Conservation (phyloP, 2,888 invertebrate species). For the Unio pictorum region DNA sequence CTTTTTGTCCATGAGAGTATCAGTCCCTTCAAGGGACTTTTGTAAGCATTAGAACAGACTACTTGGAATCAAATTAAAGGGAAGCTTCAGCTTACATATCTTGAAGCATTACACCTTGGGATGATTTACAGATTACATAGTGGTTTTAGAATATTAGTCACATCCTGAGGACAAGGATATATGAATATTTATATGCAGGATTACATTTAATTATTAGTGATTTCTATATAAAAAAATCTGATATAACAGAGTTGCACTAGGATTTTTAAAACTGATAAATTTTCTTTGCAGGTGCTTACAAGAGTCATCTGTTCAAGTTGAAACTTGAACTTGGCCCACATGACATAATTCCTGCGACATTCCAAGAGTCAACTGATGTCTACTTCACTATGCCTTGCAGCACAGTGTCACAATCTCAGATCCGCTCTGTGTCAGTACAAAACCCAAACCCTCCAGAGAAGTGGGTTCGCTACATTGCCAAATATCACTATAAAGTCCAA, state of each 20-base stretch:
- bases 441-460: conserved; percentile 91
- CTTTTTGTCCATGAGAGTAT: too few relatives aligned
- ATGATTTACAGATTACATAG: too few relatives aligned
- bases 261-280: not conserved
- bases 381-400: conserved; percentile 96
- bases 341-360: conserved; percentile 95
- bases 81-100: too few relatives aligned
- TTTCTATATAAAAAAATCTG: not conserved
- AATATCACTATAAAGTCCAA: conserved; percentile 79
- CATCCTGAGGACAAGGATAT: too few relatives aligned
- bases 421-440: conserved; percentile 82
- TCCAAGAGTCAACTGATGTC: conserved; percentile 90
- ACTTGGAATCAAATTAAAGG: too few relatives aligned
- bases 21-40: too few relatives aligned
- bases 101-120: too few relatives aligned
- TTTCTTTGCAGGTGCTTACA: conserved; percentile 88
- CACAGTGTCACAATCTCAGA: conserved; percentile 93
- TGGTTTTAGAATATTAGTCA: too few relatives aligned
- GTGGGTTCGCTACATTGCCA: conserved; percentile 95
- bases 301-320: conserved; percentile 95
- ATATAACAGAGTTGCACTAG: not conserved
- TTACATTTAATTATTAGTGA: not conserved
- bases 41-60: too few relatives aligned
- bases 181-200: not conserved
- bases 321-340: conserved; percentile 96